Evolutionary conservation across 2,113 vertebrate genomes (phyloP), one percentile per base, ranked within the genome.

Genomic region (Piaya cayana): DNA sequence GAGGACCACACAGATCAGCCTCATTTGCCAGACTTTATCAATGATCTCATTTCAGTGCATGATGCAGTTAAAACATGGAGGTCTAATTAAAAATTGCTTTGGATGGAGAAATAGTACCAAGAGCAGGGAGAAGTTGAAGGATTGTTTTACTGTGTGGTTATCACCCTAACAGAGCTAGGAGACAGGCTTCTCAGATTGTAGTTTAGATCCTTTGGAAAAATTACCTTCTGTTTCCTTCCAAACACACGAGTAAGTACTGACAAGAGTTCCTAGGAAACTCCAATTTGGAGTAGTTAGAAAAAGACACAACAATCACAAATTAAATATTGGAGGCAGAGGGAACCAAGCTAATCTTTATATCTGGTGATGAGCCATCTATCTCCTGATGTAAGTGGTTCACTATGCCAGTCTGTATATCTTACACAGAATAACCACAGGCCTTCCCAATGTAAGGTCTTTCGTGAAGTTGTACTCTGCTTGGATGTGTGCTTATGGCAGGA

Each of bases 401-500:
- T 98, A 93, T 98, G 97, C 96, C 97, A 98, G 92, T 94, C 89
- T 13, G 20, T 95, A 96, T 98, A 97, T 98, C 98, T 97, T 97
- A 97, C 97, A 97, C 50, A 77, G 97, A 97, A 98, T 98, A 98
- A 98, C 98, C 98, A 97, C 97, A 98, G 98, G 98, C 97, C 97
- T 98, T 97, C 97, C 97, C 97, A 96, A 96, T 91, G 98, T 96
- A 98, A 98, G 98, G 98, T 98, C 98, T 98, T 98, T 98, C 98
- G 97, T 97, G 98, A 98, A 98, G 97, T 98, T 71, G 84, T 93
- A 96, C 98, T 97, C 97, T 97, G 95, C 98, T 98, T 98, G 96
- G 92, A 82, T 67, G 72, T 91, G 81, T 92, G 67, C 34, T 95
- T 91, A 67, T 83, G 71, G 97, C 98, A 98, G 97, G 97, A 98